Evolutionary conservation across 2,888 invertebrate species (phyloP).

Genomic region (Cremastobaeus sp.): DNA sequence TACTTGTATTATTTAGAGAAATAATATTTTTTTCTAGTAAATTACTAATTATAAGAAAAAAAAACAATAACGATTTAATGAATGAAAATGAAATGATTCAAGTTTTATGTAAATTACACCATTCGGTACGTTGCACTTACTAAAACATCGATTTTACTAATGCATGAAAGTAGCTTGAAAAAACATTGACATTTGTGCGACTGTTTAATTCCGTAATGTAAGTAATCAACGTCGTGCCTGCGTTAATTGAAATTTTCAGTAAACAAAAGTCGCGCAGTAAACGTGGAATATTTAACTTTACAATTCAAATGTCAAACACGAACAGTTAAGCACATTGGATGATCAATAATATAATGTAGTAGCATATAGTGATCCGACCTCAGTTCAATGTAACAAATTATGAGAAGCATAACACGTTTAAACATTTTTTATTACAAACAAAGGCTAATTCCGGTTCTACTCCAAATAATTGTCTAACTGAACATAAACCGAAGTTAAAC

Average conservation of each 20-base stretch:
- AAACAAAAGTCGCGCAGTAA: slow-evolving; percentile 12
- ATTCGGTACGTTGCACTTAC: too few species aligned
- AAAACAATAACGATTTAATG: too few species aligned
- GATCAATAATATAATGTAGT: slow-evolving; percentile 20
- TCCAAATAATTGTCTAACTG: too few species aligned
- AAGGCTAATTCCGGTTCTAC: too few species aligned
- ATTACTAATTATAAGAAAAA: too few species aligned
- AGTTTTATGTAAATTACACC: too few species aligned
- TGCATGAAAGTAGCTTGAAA: neutral
- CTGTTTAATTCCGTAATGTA: slow-evolving; percentile 1
- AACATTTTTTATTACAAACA: too few species aligned
- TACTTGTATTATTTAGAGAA: too few species aligned
- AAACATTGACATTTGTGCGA: neutral
- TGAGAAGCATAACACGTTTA: too few species aligned
- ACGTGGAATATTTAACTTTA: slow-evolving; percentile 18
- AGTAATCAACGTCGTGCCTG: neutral
- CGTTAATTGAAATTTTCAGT: slow-evolving; percentile 14
- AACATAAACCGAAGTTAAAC: slow-evolving; percentile 1
- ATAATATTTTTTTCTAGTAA: too few species aligned
- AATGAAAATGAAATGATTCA: too few species aligned
- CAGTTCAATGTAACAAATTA: neutral
- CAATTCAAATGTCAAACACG: slow-evolving; percentile 23
- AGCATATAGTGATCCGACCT: neutral
- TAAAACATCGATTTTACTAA: neutral
- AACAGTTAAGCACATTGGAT: neutral